These are phyloP conservation scores for Palythoa grandiflora DNA, from an alignment of 92 coral and sea anemone species.

Conservation along the genomic window DNA sequence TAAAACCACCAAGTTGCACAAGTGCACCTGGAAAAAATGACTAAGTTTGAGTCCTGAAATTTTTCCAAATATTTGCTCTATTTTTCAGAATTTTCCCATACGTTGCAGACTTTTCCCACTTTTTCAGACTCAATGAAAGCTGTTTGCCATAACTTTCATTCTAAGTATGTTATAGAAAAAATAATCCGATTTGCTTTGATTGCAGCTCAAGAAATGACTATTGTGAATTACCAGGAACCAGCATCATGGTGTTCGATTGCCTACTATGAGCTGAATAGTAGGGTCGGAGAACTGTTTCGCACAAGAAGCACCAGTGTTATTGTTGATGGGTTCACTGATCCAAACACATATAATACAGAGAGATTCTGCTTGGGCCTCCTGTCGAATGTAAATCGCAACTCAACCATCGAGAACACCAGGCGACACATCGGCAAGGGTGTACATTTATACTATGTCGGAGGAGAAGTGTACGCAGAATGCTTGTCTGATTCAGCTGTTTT, in stretches of 20 bases:
- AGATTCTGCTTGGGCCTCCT: slow-evolving; percentile 96
- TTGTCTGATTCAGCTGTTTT: slow-evolving; percentile 97
- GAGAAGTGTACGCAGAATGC: slow-evolving; percentile 99
- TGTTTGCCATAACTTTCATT: too few relatives aligned
- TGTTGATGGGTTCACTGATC: slow-evolving; percentile 99
- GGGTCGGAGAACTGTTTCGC: slow-evolving; percentile 96
- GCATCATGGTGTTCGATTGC: slow-evolving; percentile 96
- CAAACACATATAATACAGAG: slow-evolving; percentile 95
- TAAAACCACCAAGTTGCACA: too few relatives aligned
- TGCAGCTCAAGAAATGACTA: slow-evolving; percentile 78
- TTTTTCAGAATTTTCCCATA: too few relatives aligned
- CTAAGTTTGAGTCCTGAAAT: too few relatives aligned
- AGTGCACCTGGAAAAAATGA: too few relatives aligned
- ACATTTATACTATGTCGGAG: slow-evolving; percentile 97
- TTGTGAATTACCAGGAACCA: slow-evolving; percentile 98
- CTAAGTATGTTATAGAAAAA: not conserved
- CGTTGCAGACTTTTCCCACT: not conserved
- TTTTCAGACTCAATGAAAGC: not conserved
- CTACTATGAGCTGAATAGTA: slow-evolving; percentile 94
- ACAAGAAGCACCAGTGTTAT: slow-evolving; percentile 90
- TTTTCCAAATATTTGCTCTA: too few relatives aligned
- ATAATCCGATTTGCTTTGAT: slow-evolving; percentile 20
- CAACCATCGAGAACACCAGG: slow-evolving; percentile 98
- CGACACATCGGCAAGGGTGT: slow-evolving; percentile 98
- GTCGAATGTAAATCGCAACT: slow-evolving; percentile 95